Evolutionary conservation across 2,113 vertebrate species (phyloP).

Genomic region (Amia ocellicauda): DNA sequence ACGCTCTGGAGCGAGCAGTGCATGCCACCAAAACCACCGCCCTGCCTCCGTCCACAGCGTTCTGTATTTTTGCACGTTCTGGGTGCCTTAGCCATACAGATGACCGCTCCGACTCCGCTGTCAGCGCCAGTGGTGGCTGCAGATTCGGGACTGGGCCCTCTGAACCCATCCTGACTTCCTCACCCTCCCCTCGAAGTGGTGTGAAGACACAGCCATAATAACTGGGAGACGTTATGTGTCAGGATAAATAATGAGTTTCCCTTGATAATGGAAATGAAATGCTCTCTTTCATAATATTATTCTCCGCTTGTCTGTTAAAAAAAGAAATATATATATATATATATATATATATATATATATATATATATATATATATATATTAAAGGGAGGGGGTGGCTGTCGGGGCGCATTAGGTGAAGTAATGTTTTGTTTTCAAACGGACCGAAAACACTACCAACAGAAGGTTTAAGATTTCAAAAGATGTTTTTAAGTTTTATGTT

Average conservation of each 20-base stretch:
- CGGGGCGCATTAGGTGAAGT: slow-evolving; percentile 62
- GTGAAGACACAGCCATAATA: slow-evolving; percentile 11
- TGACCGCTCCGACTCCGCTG: slow-evolving; percentile 64
- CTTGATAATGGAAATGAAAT: too few species aligned
- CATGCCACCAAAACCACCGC: slow-evolving; percentile 57
- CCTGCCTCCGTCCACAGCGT: not conserved
- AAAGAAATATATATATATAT: too few species aligned
- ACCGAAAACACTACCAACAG: slow-evolving; percentile 61
- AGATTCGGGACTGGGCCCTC: slow-evolving; percentile 56
- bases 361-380: too few species aligned
- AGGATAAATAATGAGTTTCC: too few species aligned
- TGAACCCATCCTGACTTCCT: slow-evolving; percentile 26
- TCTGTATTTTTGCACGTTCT: not conserved
- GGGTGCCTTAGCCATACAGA: slow-evolving; percentile 50
- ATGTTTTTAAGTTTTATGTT: too few species aligned
- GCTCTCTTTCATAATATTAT: too few species aligned
- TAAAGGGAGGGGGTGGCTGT: too few species aligned
- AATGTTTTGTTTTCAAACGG: slow-evolving; percentile 70
- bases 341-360: too few species aligned
- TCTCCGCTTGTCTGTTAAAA: too few species aligned
- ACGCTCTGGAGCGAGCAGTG: slow-evolving; percentile 38
- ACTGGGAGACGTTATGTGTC: not conserved
- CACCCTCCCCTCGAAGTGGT: not conserved
- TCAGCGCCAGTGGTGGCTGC: slow-evolving; percentile 60
- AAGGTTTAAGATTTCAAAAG: slow-evolving; percentile 60